Evolutionary conservation across 2,113 vertebrate species (phyloP).

Genomic region (Lagopus leucura): DNA sequence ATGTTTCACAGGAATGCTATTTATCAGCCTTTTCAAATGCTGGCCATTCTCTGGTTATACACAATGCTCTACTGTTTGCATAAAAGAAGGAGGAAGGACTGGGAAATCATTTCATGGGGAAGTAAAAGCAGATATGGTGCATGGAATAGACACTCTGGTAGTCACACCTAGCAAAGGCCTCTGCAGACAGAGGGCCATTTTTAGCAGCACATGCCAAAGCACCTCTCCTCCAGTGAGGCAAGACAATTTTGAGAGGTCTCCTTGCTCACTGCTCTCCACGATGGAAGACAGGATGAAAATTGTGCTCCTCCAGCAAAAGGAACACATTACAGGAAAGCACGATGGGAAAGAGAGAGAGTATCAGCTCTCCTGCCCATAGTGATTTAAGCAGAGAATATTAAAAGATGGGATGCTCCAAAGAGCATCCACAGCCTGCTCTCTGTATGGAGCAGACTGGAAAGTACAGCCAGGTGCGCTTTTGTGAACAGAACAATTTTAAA

Average conservation of each 20-base stretch:
- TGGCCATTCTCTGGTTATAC: background rate
- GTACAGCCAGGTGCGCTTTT: rapidly evolving
- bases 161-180: background rate
- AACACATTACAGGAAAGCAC: background rate
- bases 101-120: background rate
- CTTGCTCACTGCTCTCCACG: background rate
- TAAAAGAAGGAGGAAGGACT: background rate
- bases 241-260: background rate
- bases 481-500: background rate
- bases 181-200: background rate
- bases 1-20: background rate
- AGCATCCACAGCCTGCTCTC: rapidly evolving
- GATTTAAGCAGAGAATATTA: background rate
- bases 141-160: background rate
- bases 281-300: background rate
- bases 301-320: background rate
- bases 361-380: background rate
- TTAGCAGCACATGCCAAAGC: background rate
- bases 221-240: background rate
- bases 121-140: background rate
- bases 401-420: background rate
- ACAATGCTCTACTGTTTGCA: background rate
- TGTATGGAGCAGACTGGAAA: rapidly evolving
- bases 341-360: background rate
- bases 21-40: background rate